Percentiles rank a stretch among this genome's conserved stretches.
Evolutionary conservation across 2,797 vertebrate species (phyloP).

Genomic region (Emys orbicularis): DNA sequence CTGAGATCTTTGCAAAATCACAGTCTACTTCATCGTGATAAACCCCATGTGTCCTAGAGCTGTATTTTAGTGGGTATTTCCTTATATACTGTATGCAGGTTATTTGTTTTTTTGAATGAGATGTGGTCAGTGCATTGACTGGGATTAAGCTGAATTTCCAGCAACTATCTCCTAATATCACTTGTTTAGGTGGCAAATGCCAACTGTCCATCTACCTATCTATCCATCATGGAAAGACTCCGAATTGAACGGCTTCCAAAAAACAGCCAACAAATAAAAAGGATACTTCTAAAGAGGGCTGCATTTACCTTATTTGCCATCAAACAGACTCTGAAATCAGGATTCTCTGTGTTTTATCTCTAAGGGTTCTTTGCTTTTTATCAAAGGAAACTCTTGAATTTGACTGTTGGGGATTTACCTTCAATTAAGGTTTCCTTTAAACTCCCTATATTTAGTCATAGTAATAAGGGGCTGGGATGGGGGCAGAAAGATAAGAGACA

Average conservation of each 20-base stretch:
- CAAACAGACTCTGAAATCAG: constrained; percentile 36
- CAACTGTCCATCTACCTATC: background rate
- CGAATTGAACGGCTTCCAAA: background rate
- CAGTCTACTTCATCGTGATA: background rate
- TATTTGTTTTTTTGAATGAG: background rate
- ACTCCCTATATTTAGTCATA: constrained; percentile 10
- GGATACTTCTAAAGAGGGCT: background rate
- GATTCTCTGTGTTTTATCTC: constrained; percentile 31
- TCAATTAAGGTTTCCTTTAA: constrained; percentile 54
- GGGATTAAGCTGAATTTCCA: background rate
- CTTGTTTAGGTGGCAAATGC: rapidly evolving
- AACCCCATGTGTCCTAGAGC: rapidly evolving
- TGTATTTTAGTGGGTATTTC: background rate
- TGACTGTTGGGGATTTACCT: constrained; percentile 34
- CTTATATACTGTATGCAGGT: background rate
- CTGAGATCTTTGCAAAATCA: background rate
- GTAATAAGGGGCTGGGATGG: constrained; percentile 6
- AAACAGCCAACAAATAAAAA: background rate
- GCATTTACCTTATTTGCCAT: background rate
- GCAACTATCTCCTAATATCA: background rate
- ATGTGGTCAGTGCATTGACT: background rate
- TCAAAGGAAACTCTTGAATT: constrained; percentile 30
- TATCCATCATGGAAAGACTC: rapidly evolving
- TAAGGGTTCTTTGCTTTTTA: constrained; percentile 10
- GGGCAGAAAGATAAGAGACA: background rate